Percentiles rank a stretch among this genome's conserved stretches.
These are phyloP conservation scores for Ameiurus melas DNA, from an alignment of 2,113 vertebrate species.

Conservation along the genomic window DNA sequence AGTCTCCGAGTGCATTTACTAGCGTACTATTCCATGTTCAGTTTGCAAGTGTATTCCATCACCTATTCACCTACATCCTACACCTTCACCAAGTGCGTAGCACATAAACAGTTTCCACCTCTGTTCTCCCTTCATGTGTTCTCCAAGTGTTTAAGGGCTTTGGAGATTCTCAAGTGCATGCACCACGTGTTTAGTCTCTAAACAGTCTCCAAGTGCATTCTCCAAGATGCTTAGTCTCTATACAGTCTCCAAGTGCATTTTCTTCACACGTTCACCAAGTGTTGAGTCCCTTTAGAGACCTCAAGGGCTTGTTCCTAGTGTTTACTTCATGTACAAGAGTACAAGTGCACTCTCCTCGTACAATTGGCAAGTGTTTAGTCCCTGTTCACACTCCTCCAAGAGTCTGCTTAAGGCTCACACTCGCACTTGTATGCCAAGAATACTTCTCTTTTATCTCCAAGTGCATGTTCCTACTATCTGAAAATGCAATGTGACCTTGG, in stretches of 20 bases:
- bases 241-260: constrained; percentile 9
- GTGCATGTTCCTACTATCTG: neutral
- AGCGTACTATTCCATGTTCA: neutral
- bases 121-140: neutral
- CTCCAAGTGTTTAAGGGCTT: constrained; percentile 19
- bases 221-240: neutral
- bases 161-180: constrained; percentile 4
- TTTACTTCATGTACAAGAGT: constrained; percentile 13
- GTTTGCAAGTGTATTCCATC: neutral
- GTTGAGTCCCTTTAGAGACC: neutral
- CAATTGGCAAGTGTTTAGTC: constrained; percentile 17
- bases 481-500: constrained; percentile 7
- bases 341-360: constrained; percentile 8
- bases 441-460: constrained; percentile 17
- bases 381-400: constrained; percentile 10
- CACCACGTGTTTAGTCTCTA: constrained; percentile 15
- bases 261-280: constrained; percentile 16
- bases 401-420: neutral
- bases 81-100: neutral
- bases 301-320: constrained; percentile 10
- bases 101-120: no score
- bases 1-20: neutral
- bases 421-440: neutral
- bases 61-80: neutral
- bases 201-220: neutral